These are phyloP conservation scores for Haliclona indistincta DNA, from an alignment of 37 sponge, comb jelly and placozoan species.

Conservation along the genomic window DNA sequence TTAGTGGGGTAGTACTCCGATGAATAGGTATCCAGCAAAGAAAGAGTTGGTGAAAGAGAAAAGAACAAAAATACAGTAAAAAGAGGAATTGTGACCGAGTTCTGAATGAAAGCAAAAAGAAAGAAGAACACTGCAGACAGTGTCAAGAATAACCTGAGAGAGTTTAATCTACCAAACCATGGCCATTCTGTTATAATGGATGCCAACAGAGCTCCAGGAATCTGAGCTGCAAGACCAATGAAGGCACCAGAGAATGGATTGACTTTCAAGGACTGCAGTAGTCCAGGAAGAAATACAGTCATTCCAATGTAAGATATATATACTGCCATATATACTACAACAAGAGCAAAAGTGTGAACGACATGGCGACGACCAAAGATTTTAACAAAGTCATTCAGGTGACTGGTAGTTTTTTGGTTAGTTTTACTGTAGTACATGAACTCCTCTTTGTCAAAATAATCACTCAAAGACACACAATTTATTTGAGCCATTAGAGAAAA, in stretches of 20 bases:
- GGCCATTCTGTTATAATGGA: slow-evolving; percentile 66
- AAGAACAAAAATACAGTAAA: slow-evolving; percentile 53
- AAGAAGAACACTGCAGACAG: slow-evolving; percentile 27
- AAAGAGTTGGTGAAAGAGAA: slow-evolving; percentile 21
- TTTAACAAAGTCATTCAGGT: no score
- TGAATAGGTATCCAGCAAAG: slow-evolving; percentile 45
- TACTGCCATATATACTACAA: slow-evolving; percentile 4
- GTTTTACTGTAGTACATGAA: no score
- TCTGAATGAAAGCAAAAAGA: slow-evolving; percentile 37
- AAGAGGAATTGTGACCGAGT: slow-evolving; percentile 20
- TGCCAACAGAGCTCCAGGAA: slow-evolving; percentile 56
- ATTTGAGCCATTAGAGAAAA: neutral
- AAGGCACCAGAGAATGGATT: slow-evolving; percentile 54
- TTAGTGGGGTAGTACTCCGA: slow-evolving; percentile 63
- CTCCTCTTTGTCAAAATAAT: neutral
- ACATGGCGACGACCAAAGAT: no score
- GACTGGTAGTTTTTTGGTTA: no score
- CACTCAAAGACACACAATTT: neutral
- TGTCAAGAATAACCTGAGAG: slow-evolving; percentile 32
- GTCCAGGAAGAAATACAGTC: slow-evolving; percentile 33
- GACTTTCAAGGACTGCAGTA: slow-evolving; percentile 6
- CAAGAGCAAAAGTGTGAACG: slow-evolving; percentile 35
- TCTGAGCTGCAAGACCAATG: slow-evolving; percentile 28
- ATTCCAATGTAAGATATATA: slow-evolving; percentile 24
- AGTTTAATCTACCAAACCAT: slow-evolving; percentile 52